A percentile compares a stretch with the other conserved stretches of the same genome.
Conservation (phyloP, 2,113 vertebrate species). For the Sander lucioperca region DNA sequence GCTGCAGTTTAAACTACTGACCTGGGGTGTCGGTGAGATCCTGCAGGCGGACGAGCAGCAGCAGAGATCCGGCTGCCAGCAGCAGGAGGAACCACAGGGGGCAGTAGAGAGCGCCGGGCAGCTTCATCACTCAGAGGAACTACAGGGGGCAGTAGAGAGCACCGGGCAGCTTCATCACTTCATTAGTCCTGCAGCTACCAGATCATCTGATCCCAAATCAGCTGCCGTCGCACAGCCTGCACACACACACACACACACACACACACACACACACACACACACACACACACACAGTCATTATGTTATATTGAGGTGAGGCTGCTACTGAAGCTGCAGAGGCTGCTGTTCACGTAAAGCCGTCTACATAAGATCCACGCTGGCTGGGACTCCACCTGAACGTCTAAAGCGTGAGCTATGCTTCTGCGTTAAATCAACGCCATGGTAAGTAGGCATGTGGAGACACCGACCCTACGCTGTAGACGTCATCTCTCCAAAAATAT, state of each 20-base stretch:
- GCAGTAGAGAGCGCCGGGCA: constrained; percentile 69
- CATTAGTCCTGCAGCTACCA: constrained; percentile 24
- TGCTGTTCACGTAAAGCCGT: too few species aligned
- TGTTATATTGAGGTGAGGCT: too few species aligned
- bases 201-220: constrained; percentile 31
- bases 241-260: background rate
- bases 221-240: constrained; percentile 23
- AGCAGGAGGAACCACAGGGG: constrained; percentile 90
- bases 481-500: too few species aligned
- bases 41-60: constrained; percentile 89
- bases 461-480: too few species aligned
- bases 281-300: too few species aligned
- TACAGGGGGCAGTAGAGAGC: constrained; percentile 80
- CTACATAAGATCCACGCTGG: too few species aligned
- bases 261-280: too few species aligned
- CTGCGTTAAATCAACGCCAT: too few species aligned
- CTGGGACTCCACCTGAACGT: too few species aligned
- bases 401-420: too few species aligned
- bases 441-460: too few species aligned
- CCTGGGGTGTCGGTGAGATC: constrained; percentile 88
- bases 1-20: constrained; percentile 66
- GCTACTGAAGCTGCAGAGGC: too few species aligned
- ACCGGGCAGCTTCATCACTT: constrained; percentile 79
- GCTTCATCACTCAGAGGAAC: constrained; percentile 81
- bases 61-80: constrained; percentile 88